Conservation (phyloP, 2,888 invertebrate genomes). For the Deilephila elpenor region DNA sequence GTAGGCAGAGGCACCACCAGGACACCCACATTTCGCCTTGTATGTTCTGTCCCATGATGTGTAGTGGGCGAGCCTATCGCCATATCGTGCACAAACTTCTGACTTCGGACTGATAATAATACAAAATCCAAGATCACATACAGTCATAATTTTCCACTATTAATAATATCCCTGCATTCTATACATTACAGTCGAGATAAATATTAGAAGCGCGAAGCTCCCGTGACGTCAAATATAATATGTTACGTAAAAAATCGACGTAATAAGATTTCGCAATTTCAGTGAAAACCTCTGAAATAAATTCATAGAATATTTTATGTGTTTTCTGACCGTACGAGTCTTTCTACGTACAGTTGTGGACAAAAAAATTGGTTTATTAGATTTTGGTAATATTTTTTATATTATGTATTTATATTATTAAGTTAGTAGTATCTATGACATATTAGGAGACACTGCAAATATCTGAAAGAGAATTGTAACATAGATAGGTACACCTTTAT, state of each 20-base stretch:
- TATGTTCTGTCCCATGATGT: no score
- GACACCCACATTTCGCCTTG: no score
- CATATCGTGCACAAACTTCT: no score
- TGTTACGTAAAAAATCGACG: constrained; percentile 22
- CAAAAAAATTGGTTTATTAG: constrained; percentile 38
- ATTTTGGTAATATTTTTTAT: neutral
- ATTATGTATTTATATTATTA: no score
- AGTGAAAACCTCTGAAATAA: constrained; percentile 78
- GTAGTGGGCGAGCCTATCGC: no score
- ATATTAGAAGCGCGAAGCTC: constrained; percentile 4
- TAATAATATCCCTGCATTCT: constrained; percentile 20
- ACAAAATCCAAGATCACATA: no score
- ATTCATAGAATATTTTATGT: constrained; percentile 83
- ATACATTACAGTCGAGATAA: neutral
- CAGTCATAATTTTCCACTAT: neutral
- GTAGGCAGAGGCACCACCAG: no score
- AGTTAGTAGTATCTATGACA: no score
- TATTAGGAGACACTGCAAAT: no score
- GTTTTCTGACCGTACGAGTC: constrained; percentile 79
- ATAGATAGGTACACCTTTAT: no score
- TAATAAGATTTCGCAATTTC: constrained; percentile 30
- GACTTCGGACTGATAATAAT: no score
- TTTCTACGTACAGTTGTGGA: constrained; percentile 53
- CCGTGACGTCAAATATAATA: constrained; percentile 19
- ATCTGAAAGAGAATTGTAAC: no score